A percentile compares a stretch with the other conserved stretches of the same genome.
Evolutionary conservation across 2,113 vertebrate species (phyloP).

Genomic region (Notechis scutatus): DNA sequence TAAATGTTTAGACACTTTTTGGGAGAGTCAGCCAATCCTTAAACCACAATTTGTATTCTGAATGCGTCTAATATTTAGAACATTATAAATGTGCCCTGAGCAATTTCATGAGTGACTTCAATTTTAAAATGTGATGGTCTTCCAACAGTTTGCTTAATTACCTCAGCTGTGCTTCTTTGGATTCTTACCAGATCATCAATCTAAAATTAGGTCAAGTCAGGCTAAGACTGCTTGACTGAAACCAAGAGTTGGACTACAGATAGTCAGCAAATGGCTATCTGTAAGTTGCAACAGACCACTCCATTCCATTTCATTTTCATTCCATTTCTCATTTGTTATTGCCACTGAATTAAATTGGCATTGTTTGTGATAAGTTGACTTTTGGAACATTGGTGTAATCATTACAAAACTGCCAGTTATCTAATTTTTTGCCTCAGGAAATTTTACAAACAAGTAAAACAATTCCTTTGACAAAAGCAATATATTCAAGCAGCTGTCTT

Average conservation of each 20-base stretch:
- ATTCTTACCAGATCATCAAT: slow-evolving; percentile 48
- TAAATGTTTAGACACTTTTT: slow-evolving; percentile 32
- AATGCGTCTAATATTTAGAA: slow-evolving; percentile 55
- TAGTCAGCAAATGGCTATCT: slow-evolving; percentile 6
- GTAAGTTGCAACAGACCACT: neutral
- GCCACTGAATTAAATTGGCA: neutral
- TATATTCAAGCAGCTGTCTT: neutral
- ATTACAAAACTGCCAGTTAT: neutral
- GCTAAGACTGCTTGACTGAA: slow-evolving; percentile 46
- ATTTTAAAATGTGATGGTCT: slow-evolving; percentile 39
- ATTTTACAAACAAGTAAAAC: neutral
- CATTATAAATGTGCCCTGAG: slow-evolving; percentile 46
- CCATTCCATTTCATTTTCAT: too few species aligned
- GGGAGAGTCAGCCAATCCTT: slow-evolving; percentile 20
- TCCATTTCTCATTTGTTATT: neutral
- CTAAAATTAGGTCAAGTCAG: slow-evolving; percentile 47
- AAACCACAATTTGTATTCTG: slow-evolving; percentile 52
- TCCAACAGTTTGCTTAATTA: slow-evolving; percentile 53
- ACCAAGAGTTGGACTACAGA: slow-evolving; percentile 12
- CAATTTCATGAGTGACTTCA: slow-evolving; percentile 48
- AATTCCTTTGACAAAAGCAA: neutral
- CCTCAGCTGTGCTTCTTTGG: slow-evolving; percentile 51
- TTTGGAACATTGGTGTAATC: neutral
- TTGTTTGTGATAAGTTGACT: neutral
- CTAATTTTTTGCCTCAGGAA: neutral